Evolutionary conservation across 2,888 invertebrate species (phyloP), one percentile per base, ranked within the genome.

Genomic region (Diogma glabrata): DNA sequence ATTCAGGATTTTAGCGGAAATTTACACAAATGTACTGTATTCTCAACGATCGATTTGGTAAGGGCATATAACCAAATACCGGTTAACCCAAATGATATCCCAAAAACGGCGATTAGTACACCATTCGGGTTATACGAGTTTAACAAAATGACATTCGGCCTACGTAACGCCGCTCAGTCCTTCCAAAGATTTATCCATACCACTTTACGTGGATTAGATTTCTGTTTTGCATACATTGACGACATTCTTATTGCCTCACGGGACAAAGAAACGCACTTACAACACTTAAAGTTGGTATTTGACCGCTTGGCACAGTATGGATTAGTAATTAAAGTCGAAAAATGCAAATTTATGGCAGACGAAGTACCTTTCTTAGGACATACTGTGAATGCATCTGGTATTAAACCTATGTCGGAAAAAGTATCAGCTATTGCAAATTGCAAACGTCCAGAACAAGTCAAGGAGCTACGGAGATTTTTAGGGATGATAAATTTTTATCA

Each of bases 91-190:
- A 58, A 56, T 12, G 59, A 64, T 51, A 67, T 33, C 4, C 33
- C 6, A 7, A 33, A 33, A 54, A 63, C 64, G 4, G 64, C 61
- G 0, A 61, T 65, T 4, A 61, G 52, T 3, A 64, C 64, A 2
- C 63, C 64, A 2, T 64, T 64, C 51, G 64, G 63, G 4, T 50
- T 64, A 7, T 66, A 57, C 48, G 64, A 66, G 52, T 63, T 59
- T 50, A 19, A 56, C 1, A 24, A 43, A 7, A 65, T 65, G 64
- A 54, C 61, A 3, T 66, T 65, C 50, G 64, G 65, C 0, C 57
- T 67, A 14, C 12, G 47, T n/a, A 51, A 51, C 24, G 47, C 46
- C 8, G 51, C 16, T 8, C 51, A 51, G 17, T 28, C 51, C 6
- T 33, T 33, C 10, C 33, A 33, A 33, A 33, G 51, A 17, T 47